phyloP scores from a whole-genome alignment of 2,888 invertebrate species.

The Polymixis flavicincta region DNA sequence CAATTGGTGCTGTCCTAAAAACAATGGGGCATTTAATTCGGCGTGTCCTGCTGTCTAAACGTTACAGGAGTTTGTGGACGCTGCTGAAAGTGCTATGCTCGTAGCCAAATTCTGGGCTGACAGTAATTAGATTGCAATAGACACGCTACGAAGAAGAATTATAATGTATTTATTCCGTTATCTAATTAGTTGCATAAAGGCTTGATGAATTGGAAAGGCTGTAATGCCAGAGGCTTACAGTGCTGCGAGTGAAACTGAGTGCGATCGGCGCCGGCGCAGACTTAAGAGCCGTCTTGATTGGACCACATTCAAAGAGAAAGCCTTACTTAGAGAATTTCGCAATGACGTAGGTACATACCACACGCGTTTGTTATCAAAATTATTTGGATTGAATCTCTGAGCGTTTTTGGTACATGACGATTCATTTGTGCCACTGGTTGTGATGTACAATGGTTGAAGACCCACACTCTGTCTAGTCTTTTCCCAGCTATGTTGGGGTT shows the following conservation, averaged over 20 bases:
- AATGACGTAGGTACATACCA: slow-evolving; percentile 59
- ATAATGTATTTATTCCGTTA: background rate
- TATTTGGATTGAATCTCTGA: slow-evolving; percentile 44
- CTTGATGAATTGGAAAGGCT: slow-evolving; percentile 59
- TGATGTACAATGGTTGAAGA: too few relatives aligned
- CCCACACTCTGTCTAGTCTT: too few relatives aligned
- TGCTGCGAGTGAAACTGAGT: slow-evolving; percentile 58
- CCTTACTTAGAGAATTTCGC: slow-evolving; percentile 77
- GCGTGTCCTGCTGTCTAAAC: too few relatives aligned
- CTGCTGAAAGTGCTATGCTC: too few relatives aligned
- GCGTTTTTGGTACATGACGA: background rate
- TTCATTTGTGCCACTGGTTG: background rate
- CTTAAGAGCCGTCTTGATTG: slow-evolving; percentile 51
- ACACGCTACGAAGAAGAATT: too few relatives aligned
- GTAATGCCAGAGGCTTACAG: slow-evolving; percentile 61
- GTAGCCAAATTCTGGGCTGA: too few relatives aligned
- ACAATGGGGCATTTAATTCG: too few relatives aligned
- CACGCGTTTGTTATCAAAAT: slow-evolving; percentile 41
- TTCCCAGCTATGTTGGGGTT: too few relatives aligned
- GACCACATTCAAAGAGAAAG: slow-evolving; percentile 83
- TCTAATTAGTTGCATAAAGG: slow-evolving; percentile 47
- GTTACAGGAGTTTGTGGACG: too few relatives aligned
- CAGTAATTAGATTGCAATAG: too few relatives aligned
- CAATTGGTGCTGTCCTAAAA: background rate
- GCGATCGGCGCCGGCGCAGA: slow-evolving; percentile 40